A percentile compares a stretch with the other conserved stretches of the same genome.
Conservation (phyloP, 2,888 invertebrate genomes). For the Pandemis corylana region DNA sequence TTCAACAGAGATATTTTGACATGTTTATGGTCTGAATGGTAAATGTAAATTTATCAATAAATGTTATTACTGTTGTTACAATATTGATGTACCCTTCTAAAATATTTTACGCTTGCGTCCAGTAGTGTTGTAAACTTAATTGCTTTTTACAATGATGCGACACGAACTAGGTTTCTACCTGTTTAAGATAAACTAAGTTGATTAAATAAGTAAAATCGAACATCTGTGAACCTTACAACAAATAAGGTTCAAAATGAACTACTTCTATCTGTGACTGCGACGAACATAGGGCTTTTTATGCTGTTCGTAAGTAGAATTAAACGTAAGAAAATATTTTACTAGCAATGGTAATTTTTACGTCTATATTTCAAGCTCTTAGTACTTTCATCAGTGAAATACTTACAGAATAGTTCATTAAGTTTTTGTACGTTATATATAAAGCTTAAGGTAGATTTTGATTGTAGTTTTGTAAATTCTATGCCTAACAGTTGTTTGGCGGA, state of each 20-base stretch:
- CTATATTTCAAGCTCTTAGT: background rate
- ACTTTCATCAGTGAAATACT: background rate
- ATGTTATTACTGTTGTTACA: conserved; percentile 64
- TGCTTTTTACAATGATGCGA: conserved; percentile 43
- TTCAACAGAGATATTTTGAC: conserved; percentile 13
- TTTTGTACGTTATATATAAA: background rate
- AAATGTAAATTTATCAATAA: conserved; percentile 48
- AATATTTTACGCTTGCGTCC: conserved; percentile 71
- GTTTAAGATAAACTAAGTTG: conserved; percentile 2
- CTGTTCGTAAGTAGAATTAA: background rate
- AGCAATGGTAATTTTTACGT: background rate
- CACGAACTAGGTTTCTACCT: conserved; percentile 35
- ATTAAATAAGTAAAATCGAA: background rate
- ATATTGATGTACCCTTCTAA: conserved; percentile 58
- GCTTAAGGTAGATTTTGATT: background rate
- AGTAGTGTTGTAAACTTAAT: conserved; percentile 54
- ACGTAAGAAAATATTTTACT: background rate
- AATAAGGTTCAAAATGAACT: background rate
- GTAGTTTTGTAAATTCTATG: background rate
- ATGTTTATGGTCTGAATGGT: conserved; percentile 34
- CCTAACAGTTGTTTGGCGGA: background rate
- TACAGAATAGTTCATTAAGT: background rate
- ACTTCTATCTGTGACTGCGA: background rate
- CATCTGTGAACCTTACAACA: background rate
- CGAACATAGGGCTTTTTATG: background rate